These are phyloP conservation scores for Bos taurus DNA, from an alignment of 2,113 vertebrate genomes.

Conservation along the genomic window DNA sequence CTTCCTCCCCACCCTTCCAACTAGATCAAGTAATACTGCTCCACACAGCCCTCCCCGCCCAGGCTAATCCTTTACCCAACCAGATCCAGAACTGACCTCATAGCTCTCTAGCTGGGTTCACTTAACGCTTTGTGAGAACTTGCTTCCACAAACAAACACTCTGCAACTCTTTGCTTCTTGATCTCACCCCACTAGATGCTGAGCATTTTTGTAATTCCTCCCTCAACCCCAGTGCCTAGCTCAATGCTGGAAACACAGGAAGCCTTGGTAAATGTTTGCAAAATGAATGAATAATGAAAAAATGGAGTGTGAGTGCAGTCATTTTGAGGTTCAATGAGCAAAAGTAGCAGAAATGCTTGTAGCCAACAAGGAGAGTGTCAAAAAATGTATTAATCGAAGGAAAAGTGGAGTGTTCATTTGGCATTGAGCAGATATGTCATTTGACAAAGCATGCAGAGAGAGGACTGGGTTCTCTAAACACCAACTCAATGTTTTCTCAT, in stretches of 20 bases:
- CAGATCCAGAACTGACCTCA: background rate
- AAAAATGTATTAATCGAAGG: background rate
- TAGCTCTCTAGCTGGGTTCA: background rate
- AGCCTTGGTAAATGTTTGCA: background rate
- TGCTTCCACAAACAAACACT: background rate
- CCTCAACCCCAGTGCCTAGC: background rate
- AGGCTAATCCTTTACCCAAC: background rate
- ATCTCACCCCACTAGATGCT: background rate
- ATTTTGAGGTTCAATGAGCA: background rate
- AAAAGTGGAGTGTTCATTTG: background rate
- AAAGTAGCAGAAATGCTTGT: background rate
- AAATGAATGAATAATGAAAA: background rate
- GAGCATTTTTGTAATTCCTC: background rate
- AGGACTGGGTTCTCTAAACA: background rate
- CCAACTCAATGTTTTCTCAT: background rate
- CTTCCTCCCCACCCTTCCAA: background rate
- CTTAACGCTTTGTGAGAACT: background rate
- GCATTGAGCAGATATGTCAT: background rate
- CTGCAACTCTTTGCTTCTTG: background rate
- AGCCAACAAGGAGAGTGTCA: background rate
- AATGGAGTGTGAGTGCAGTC: background rate
- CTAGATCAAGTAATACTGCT: background rate
- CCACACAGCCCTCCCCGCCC: background rate
- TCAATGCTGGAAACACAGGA: background rate
- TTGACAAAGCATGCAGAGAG: background rate